These are phyloP conservation scores for Zoanthus sansibaricus DNA, from an alignment of 92 coral and sea anemone genomes.

Conservation along the genomic window DNA sequence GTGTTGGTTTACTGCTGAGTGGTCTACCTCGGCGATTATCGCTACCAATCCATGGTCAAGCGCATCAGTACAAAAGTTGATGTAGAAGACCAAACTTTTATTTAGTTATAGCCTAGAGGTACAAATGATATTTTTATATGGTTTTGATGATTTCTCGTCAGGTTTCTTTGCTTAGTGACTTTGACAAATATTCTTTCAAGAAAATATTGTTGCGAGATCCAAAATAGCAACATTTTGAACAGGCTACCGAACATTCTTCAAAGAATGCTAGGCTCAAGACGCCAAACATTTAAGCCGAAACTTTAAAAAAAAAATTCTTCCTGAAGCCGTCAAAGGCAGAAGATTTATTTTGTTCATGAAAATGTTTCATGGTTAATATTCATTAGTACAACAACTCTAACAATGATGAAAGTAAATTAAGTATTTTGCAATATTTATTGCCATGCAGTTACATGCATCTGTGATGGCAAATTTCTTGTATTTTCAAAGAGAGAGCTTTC, in stretches of 20 bases:
- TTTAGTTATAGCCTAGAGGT: conserved; percentile 23
- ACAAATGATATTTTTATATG: not conserved
- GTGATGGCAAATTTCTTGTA: too few species aligned
- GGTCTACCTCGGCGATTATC: conserved; percentile 68
- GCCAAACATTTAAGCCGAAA: too few species aligned
- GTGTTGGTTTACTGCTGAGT: conserved; percentile 31
- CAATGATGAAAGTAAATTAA: too few species aligned
- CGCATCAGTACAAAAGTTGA: conserved; percentile 12
- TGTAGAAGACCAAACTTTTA: not conserved
- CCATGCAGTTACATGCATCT: too few species aligned
- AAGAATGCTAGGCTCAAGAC: not conserved
- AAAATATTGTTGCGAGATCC: not conserved
- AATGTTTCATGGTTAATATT: too few species aligned
- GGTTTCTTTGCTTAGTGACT: not conserved
- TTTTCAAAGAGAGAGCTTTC: too few species aligned
- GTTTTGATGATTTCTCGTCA: not conserved
- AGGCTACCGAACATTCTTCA: not conserved
- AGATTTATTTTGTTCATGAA: too few species aligned
- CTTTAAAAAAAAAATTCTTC: too few species aligned
- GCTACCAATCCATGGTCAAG: conserved; percentile 55
- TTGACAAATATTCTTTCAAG: not conserved
- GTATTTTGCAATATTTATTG: too few species aligned
- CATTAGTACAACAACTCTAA: too few species aligned
- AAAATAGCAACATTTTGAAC: not conserved
- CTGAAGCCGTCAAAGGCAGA: too few species aligned